These are phyloP conservation scores for Cyphomyrus discorhynchus DNA, from an alignment of 2,113 vertebrate genomes.

Conservation along the genomic window DNA sequence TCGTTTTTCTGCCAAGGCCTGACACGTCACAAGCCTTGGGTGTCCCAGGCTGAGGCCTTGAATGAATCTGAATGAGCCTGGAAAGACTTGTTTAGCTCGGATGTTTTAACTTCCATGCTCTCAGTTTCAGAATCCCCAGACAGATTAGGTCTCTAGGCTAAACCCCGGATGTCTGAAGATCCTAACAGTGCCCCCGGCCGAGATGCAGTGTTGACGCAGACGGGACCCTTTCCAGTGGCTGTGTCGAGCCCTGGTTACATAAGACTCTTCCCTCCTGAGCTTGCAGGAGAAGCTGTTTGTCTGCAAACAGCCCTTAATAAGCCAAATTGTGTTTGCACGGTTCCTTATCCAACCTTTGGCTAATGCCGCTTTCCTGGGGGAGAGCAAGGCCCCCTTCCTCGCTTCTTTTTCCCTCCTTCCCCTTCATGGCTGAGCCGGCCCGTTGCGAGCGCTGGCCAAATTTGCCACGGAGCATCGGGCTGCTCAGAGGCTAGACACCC, in stretches of 20 bases:
- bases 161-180: background rate
- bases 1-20: background rate
- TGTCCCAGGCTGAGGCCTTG: background rate
- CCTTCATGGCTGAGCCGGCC: background rate
- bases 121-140: background rate
- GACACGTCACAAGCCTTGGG: background rate
- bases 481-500: slow-evolving; percentile 7
- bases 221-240: background rate
- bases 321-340: background rate
- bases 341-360: background rate
- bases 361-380: background rate
- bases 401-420: background rate
- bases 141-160: background rate
- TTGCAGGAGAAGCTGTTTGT: background rate
- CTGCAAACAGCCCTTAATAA: background rate
- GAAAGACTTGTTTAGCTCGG: background rate
- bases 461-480: background rate
- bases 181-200: background rate
- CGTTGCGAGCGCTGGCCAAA: background rate
- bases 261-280: background rate
- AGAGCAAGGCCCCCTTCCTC: background rate
- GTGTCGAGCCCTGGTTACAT: background rate
- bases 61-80: background rate
- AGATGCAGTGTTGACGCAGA: background rate
- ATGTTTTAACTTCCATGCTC: background rate